phyloP scores from a whole-genome alignment of 2,113 vertebrate genomes.

The Tonatia bakeri region DNA sequence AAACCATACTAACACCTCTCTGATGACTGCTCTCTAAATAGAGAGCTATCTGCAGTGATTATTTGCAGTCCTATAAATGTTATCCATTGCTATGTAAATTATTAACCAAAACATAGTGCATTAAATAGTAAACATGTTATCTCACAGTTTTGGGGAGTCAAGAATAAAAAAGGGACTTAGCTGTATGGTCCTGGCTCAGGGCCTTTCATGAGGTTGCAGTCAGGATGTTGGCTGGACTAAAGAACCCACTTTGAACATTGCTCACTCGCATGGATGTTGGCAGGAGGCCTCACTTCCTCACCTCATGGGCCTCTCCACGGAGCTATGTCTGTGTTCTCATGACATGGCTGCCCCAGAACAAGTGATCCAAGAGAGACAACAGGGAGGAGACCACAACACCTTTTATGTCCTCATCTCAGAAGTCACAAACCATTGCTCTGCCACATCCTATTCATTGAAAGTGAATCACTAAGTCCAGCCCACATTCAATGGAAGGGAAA shows the following conservation, averaged over 20 bases:
- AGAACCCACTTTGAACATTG: background rate
- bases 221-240: background rate
- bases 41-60: background rate
- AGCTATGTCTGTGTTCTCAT: background rate
- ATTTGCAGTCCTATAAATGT: background rate
- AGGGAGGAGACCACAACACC: background rate
- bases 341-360: background rate
- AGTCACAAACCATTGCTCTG: background rate
- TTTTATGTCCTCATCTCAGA: background rate
- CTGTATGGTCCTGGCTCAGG: too few species aligned
- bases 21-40: background rate
- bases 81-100: background rate
- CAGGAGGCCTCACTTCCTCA: background rate
- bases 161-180: background rate
- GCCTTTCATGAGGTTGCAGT: too few species aligned
- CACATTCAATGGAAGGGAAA: background rate
- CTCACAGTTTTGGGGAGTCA: background rate
- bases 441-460: background rate
- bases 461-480: background rate
- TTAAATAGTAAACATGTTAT: background rate
- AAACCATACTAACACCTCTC: background rate
- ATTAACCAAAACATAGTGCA: background rate
- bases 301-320: background rate
- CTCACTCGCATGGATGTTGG: background rate
- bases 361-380: background rate